Percentiles rank a stretch among this genome's conserved stretches.
phyloP scores from a whole-genome alignment of 1,140 invertebrate genomes.

The Pemphigus obesinymphae region DNA sequence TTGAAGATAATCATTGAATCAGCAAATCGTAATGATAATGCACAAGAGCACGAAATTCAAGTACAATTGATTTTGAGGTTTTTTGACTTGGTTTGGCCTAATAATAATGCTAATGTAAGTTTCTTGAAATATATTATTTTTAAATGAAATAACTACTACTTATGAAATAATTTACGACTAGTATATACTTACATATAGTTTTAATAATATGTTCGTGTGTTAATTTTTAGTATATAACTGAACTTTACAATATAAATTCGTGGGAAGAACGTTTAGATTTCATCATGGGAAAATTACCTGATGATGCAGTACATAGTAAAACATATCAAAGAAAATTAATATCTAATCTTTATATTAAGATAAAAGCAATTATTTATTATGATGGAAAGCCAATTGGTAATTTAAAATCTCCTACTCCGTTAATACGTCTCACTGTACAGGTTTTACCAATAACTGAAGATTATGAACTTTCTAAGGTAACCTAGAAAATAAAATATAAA shows the following conservation, averaged over 20 bases:
- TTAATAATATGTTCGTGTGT: too few species aligned
- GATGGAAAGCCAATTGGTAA: conserved; percentile 47
- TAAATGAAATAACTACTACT: too few species aligned
- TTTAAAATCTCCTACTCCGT: conserved; percentile 57
- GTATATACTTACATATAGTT: too few species aligned
- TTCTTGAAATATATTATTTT: too few species aligned
- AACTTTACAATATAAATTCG: conserved; percentile 50
- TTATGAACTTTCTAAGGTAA: conserved; percentile 60
- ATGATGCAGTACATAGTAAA: conserved; percentile 43
- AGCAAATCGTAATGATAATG: conserved; percentile 22
- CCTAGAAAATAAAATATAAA: too few species aligned
- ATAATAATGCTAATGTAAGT: conserved; percentile 43
- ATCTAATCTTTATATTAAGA: conserved; percentile 55
- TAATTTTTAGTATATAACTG: conserved; percentile 49
- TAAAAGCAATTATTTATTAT: conserved; percentile 56
- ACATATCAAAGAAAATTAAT: conserved; percentile 44
- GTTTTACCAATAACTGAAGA: conserved; percentile 56
- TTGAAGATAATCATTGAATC: conserved; percentile 47
- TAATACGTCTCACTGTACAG: conserved; percentile 60
- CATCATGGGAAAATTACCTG: conserved; percentile 45
- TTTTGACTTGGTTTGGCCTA: conserved; percentile 44
- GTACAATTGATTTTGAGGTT: conserved; percentile 44
- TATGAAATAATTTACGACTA: not conserved
- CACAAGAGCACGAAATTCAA: conserved; percentile 43
- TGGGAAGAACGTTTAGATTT: conserved; percentile 52